Evolutionary conservation across 2,888 invertebrate genomes (phyloP).

Genomic region (Dolichopus griseipennis): DNA sequence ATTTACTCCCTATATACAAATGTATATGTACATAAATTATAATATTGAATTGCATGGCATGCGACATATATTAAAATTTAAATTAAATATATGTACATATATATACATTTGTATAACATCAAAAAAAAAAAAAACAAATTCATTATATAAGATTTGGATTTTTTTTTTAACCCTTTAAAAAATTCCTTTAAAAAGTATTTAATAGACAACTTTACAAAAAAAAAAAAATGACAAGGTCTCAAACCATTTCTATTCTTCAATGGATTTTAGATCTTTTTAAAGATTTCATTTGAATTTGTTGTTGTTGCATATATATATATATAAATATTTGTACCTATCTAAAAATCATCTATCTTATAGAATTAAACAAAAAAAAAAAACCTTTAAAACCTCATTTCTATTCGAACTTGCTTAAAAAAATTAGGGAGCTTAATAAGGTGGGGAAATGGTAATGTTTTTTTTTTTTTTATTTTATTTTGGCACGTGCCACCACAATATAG

Average conservation of each 20-base stretch:
- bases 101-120: background rate
- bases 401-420: background rate
- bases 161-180: background rate
- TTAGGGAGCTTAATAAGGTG: background rate
- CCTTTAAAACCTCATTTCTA: background rate
- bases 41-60: background rate
- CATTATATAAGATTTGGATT: too few relatives aligned
- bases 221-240: background rate
- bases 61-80: background rate
- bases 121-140: too few relatives aligned
- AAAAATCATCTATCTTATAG: background rate
- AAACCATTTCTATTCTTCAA: too few relatives aligned
- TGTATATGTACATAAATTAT: background rate
- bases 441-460: background rate
- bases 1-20: background rate
- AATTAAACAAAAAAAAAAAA: background rate
- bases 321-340: background rate
- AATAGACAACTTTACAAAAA: background rate
- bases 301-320: background rate
- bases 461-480: background rate
- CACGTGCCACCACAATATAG: conserved; percentile 3
- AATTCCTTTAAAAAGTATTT: background rate
- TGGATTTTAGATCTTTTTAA: too few relatives aligned
- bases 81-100: background rate
- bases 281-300: too few relatives aligned